These are phyloP conservation scores for Orius insidiosus DNA, from an alignment of 1,140 invertebrate species.

Conservation along the genomic window DNA sequence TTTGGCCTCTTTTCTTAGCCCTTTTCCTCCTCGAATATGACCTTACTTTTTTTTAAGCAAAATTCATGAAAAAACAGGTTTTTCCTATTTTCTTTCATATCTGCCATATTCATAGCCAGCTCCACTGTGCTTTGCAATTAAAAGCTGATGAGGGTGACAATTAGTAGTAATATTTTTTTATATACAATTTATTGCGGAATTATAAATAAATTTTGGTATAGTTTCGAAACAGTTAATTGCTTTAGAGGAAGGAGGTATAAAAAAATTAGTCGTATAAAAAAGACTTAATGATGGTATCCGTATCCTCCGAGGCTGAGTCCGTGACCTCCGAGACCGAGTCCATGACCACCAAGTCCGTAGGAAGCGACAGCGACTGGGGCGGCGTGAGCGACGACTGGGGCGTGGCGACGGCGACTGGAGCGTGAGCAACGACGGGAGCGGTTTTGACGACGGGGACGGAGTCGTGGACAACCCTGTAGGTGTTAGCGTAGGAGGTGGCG, in stretches of 20 bases:
- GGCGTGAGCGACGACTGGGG: not conserved
- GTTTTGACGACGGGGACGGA: slow-evolving; percentile 6
- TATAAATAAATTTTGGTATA: slow-evolving; percentile 5
- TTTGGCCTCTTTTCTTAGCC: no score
- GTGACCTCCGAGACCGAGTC: no score
- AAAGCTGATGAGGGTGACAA: no score
- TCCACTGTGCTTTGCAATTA: no score
- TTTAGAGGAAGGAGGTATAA: not conserved
- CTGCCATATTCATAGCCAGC: no score
- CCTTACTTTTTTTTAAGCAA: no score
- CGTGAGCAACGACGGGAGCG: not conserved
- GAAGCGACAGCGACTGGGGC: slow-evolving; percentile 2
- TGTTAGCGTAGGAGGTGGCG: slow-evolving; percentile 7
- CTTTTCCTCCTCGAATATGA: no score
- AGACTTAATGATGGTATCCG: not conserved
- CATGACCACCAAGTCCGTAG: not conserved
- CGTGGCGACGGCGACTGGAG: not conserved
- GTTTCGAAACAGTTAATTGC: not conserved
- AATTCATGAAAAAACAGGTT: no score
- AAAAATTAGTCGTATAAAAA: not conserved
- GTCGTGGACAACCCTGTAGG: slow-evolving; percentile 4
- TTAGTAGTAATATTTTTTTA: no score
- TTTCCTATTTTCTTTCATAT: no score
- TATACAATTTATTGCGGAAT: slow-evolving; percentile 1
- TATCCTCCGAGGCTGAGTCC: no score